Evolutionary conservation across 2,888 invertebrate genomes (phyloP).

Genomic region (Trachelus stipa): DNA sequence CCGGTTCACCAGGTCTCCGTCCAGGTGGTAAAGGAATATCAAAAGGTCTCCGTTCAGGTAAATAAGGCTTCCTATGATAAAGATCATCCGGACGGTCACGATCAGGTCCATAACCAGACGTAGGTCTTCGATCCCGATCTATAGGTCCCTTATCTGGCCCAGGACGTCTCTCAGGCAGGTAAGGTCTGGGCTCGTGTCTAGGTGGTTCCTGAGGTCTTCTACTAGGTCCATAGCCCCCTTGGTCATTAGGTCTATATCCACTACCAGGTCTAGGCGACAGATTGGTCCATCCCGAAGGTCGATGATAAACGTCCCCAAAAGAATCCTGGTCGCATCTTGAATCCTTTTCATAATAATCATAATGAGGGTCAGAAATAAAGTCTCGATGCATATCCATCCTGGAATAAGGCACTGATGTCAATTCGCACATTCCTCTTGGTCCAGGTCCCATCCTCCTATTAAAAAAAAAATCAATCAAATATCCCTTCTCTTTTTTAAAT

Average conservation of each 20-base stretch:
- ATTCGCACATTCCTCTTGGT: conserved; percentile 77
- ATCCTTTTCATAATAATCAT: conserved; percentile 84
- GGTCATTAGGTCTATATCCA: background rate
- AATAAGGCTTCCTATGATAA: background rate
- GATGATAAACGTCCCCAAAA: background rate
- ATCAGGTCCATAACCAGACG: background rate
- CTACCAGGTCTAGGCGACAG: conserved; percentile 5
- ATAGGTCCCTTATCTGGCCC: conserved; percentile 5
- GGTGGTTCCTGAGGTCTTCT: conserved; percentile 9
- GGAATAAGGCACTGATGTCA: conserved; percentile 78
- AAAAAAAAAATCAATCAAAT: background rate
- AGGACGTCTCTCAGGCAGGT: conserved; percentile 9
- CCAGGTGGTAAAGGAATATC: background rate
- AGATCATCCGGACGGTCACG: background rate
- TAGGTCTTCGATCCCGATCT: conserved; percentile 15
- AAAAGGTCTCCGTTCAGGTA: background rate
- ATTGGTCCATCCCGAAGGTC: conserved; percentile 13
- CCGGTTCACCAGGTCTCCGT: conserved; percentile 1
- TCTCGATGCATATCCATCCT: conserved; percentile 76
- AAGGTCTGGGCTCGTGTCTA: background rate
- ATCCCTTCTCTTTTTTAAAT: background rate
- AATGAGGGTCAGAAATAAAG: conserved; percentile 77
- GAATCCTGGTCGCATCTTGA: conserved; percentile 70
- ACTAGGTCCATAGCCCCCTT: background rate
- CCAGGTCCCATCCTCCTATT: conserved; percentile 20